A percentile compares a stretch with the other conserved stretches of the same genome.
phyloP scores from a whole-genome alignment of 2,888 invertebrate species.

The Cheiracanthium punctorium region DNA sequence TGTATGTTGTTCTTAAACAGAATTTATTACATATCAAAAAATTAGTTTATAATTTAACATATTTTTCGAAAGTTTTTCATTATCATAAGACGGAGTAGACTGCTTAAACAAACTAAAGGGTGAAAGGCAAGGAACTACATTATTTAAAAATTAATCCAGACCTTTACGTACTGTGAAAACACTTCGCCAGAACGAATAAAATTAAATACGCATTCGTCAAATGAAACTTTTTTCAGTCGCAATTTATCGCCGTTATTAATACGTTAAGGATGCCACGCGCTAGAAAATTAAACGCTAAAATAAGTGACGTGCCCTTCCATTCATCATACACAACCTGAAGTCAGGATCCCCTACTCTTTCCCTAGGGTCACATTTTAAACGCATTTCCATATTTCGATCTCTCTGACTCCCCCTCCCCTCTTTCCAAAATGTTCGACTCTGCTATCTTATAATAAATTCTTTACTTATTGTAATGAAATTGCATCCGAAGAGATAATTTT shows the following conservation, averaged over 20 bases:
- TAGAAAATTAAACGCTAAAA: slow-evolving; percentile 54
- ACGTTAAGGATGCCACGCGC: slow-evolving; percentile 25
- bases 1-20: no score
- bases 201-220: slow-evolving; percentile 19
- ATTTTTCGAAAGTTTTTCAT: no score
- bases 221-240: background rate
- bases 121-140: background rate
- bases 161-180: background rate
- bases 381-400: slow-evolving; percentile 56
- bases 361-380: slow-evolving; percentile 49
- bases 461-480: slow-evolving; percentile 67
- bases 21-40: no score
- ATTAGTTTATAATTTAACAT: no score
- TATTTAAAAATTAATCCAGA: background rate
- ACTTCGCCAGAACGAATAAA: background rate
- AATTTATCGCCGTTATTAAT: slow-evolving; percentile 49
- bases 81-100: no score
- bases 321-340: slow-evolving; percentile 38
- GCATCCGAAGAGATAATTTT: background rate
- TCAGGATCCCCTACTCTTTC: background rate
- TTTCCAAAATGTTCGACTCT: background rate
- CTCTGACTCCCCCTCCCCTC: no score
- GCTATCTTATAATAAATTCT: slow-evolving; percentile 51
- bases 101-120: no score
- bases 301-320: slow-evolving; percentile 46